Conservation (phyloP, 2,113 vertebrate genomes). For the Chloropsis cyanopogon region DNA sequence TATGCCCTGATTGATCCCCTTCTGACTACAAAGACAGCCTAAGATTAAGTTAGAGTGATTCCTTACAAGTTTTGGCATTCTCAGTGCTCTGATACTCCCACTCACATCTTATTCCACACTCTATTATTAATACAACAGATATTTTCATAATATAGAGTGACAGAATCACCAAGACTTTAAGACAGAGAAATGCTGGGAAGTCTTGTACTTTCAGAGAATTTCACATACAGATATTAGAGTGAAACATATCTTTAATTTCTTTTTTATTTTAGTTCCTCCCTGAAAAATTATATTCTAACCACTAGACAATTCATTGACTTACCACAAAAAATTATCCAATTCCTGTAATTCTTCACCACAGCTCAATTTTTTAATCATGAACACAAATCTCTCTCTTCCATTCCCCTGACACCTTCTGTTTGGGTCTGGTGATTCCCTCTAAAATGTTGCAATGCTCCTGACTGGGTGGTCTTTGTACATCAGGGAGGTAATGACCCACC, state of each 20-base stretch:
- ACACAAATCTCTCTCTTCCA: not conserved
- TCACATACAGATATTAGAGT: not conserved
- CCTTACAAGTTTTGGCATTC: not conserved
- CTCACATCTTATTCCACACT: not conserved
- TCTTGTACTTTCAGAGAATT: not conserved
- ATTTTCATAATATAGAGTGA: not conserved
- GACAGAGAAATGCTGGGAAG: not conserved
- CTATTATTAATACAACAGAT: not conserved
- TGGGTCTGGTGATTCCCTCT: not conserved
- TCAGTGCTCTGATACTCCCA: not conserved
- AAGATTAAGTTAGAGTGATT: not conserved
- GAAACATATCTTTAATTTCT: not conserved
- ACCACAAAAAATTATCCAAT: not conserved
- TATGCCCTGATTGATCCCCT: not conserved
- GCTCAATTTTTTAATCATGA: not conserved
- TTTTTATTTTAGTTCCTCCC: not conserved
- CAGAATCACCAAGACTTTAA: not conserved
- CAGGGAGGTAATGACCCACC: not conserved
- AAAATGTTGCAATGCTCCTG: not conserved
- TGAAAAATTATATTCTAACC: not conserved
- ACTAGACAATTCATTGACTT: not conserved
- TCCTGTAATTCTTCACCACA: not conserved
- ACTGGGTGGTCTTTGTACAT: fast-evolving
- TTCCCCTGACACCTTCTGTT: not conserved
- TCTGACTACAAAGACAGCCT: not conserved